Conservation (phyloP, 2,113 vertebrate genomes). For the Glaucomys volans region DNA sequence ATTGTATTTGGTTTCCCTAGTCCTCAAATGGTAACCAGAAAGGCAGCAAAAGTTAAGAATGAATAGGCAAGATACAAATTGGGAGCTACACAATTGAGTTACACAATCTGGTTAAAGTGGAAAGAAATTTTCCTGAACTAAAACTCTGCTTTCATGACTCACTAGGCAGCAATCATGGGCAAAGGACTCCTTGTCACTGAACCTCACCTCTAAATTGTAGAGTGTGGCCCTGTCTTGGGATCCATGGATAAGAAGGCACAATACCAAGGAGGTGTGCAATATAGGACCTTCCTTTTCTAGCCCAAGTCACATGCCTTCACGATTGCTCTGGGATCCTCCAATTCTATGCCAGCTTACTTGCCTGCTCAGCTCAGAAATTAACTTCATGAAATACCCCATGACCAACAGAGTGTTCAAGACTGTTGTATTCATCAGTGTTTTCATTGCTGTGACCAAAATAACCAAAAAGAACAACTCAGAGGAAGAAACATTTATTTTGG, state of each 20-base stretch:
- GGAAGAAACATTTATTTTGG: no score
- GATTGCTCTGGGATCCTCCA: no score
- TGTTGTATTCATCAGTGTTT: no score
- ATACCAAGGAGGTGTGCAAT: background rate
- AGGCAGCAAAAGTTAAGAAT: background rate
- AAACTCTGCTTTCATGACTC: background rate
- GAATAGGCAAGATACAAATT: background rate
- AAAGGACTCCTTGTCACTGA: background rate
- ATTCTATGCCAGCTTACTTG: accelerated
- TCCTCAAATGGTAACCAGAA: background rate
- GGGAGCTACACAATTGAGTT: background rate
- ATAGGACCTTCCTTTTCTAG: background rate
- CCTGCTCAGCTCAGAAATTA: background rate
- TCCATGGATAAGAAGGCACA: background rate
- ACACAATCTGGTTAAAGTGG: background rate
- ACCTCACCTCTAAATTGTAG: background rate
- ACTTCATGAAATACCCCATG: background rate
- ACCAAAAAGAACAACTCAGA: no score
- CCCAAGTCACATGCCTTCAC: background rate
- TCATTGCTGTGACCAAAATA: no score
- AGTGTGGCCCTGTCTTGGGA: background rate
- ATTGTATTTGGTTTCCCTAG: background rate
- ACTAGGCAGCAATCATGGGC: accelerated
- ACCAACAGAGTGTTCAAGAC: background rate
- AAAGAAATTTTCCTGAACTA: background rate